These are phyloP conservation scores for Penaeus vannamei DNA, from an alignment of 1,140 invertebrate species.

Conservation along the genomic window DNA sequence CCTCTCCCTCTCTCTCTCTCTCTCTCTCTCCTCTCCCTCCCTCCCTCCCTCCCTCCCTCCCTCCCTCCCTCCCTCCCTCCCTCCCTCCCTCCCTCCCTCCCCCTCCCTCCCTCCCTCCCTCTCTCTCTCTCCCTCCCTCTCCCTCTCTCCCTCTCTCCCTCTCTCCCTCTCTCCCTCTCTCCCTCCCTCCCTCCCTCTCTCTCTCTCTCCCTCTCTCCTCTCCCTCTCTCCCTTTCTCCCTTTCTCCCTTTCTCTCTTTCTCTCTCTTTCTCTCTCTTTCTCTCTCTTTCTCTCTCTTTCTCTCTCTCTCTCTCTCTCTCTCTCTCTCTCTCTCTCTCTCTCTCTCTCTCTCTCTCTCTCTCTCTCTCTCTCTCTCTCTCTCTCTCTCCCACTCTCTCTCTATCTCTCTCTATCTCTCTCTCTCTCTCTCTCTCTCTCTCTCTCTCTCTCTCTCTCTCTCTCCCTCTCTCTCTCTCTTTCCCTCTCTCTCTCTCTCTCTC, in stretches of 20 bases:
- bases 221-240: background rate
- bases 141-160: background rate
- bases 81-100: background rate
- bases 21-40: background rate
- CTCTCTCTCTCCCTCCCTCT: background rate
- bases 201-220: background rate
- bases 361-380: background rate
- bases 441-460: background rate
- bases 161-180: background rate
- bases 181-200: background rate
- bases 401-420: background rate
- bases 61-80: background rate
- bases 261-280: background rate
- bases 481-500: background rate
- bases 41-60: background rate
- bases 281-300: background rate
- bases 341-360: background rate
- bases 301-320: slow-evolving; percentile 11
- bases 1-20: background rate
- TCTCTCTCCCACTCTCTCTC: background rate
- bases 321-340: no score
- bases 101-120: background rate
- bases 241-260: background rate
- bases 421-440: background rate
- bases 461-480: background rate